phyloP scores from a whole-genome alignment of 2,888 invertebrate species.

The Ctena decussata region DNA sequence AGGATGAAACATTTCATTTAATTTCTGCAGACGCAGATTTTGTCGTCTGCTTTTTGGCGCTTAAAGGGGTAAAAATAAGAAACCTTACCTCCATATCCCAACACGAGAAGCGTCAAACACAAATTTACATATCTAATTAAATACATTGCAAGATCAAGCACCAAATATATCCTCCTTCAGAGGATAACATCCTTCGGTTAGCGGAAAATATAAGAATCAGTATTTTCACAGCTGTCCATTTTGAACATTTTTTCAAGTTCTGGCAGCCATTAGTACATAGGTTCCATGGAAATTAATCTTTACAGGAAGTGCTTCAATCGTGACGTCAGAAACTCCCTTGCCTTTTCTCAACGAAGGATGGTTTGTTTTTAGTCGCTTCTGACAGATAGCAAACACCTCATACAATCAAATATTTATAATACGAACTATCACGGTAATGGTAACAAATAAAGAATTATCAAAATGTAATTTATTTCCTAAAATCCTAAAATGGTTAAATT shows the following conservation, averaged over 20 bases:
- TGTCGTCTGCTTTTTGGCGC: no score
- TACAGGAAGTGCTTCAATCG: background rate
- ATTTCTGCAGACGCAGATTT: no score
- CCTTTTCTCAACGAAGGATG: no score
- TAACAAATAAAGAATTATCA: no score
- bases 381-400: no score
- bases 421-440: no score
- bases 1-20: no score
- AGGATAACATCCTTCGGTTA: background rate
- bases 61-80: no score
- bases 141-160: background rate
- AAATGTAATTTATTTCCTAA: no score
- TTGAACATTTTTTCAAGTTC: background rate
- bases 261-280: background rate
- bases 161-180: background rate
- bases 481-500: no score
- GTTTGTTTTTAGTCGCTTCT: no score
- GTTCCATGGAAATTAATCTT: conserved; percentile 7
- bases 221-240: background rate
- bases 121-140: background rate
- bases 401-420: no score
- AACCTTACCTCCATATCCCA: background rate
- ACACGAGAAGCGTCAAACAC: background rate
- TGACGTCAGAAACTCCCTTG: conserved; percentile 2
- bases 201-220: background rate